These are phyloP conservation scores for Lathamus discolor DNA, from an alignment of 2,113 vertebrate genomes.

Conservation along the genomic window DNA sequence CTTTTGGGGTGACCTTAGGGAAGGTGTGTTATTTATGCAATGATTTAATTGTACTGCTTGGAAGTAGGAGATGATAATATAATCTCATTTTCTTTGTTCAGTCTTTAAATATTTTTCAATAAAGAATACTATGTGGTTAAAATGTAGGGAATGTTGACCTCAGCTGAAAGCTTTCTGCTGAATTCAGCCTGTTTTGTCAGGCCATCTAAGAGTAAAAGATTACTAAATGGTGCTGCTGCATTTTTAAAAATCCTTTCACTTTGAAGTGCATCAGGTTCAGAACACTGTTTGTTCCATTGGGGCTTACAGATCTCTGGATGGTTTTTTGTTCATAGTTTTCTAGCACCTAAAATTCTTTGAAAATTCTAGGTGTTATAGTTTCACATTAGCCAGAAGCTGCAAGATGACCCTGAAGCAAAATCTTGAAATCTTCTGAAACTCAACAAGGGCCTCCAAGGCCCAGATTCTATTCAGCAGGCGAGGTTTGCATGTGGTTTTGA, in stretches of 20 bases:
- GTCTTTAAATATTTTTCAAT: background rate
- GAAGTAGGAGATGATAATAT: background rate
- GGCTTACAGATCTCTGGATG: background rate
- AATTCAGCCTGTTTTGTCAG: constrained; percentile 3
- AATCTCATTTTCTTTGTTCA: background rate
- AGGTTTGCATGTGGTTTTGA: background rate
- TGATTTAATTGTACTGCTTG: background rate
- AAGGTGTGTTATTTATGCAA: background rate
- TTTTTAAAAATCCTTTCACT: background rate
- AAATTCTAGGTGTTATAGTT: background rate
- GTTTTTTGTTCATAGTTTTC: background rate
- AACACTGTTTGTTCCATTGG: background rate
- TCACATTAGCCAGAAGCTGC: background rate
- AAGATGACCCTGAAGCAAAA: constrained; percentile 32
- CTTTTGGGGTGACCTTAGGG: background rate
- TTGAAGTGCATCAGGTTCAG: background rate
- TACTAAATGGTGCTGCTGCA: background rate
- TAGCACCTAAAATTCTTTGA: background rate
- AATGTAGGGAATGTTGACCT: background rate
- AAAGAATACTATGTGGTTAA: background rate
- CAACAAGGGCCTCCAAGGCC: background rate
- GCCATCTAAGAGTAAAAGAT: background rate
- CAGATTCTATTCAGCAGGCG: background rate
- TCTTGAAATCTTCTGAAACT: constrained; percentile 27
- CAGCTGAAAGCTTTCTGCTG: background rate